These are phyloP conservation scores for Julus scandinavius DNA, from an alignment of 2,888 invertebrate species.

Conservation along the genomic window DNA sequence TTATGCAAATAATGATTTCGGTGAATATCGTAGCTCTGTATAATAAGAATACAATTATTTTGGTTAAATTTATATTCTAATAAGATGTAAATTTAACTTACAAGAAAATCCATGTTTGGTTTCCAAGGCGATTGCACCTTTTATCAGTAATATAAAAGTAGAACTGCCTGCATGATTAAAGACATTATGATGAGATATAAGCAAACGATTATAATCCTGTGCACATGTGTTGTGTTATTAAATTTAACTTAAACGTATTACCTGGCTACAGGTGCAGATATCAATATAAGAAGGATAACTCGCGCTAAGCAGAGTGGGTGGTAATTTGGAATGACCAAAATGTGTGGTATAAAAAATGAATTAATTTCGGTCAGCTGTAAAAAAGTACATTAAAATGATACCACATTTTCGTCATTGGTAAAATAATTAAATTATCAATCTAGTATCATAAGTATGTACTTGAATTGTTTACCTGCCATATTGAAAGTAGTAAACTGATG, in stretches of 20 bases:
- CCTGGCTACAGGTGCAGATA: neutral
- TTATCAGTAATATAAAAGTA: neutral
- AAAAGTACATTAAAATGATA: neutral
- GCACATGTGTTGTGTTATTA: neutral
- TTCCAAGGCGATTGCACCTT: neutral
- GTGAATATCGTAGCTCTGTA: neutral
- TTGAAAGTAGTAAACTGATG: neutral
- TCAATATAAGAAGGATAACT: neutral
- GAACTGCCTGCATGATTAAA: neutral
- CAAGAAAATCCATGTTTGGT: neutral
- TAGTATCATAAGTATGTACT: neutral
- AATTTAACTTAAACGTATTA: neutral
- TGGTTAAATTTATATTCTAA: neutral
- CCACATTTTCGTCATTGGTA: too few relatives aligned
- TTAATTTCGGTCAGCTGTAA: neutral
- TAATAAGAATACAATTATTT: neutral
- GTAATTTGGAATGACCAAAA: neutral
- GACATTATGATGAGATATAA: neutral
- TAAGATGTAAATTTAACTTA: neutral
- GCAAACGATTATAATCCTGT: neutral
- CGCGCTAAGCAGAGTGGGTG: neutral
- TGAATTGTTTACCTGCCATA: neutral
- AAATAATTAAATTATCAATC: too few relatives aligned
- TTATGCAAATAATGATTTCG: neutral
- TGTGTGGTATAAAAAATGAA: neutral